Percentiles rank a stretch among this genome's conserved stretches.
These are phyloP conservation scores for Drosophila sucinea DNA, from an alignment of 1,140 invertebrate genomes.

Conservation along the genomic window DNA sequence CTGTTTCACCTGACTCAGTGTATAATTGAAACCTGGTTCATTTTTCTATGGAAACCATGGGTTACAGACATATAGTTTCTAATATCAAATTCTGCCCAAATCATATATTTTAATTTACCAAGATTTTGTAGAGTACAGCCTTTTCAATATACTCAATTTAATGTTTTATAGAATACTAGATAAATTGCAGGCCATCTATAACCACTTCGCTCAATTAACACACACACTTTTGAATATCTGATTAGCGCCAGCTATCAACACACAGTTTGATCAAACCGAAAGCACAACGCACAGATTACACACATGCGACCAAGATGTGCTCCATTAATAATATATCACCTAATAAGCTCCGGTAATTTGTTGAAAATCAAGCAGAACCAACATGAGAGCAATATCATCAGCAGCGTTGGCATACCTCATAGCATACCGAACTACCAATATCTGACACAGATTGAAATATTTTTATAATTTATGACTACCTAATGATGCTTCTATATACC, in stretches of 20 bases:
- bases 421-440: constrained; percentile 64
- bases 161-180: neutral
- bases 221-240: neutral
- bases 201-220: constrained; percentile 32
- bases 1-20: no score
- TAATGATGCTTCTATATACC: constrained; percentile 28
- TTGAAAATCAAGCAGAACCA: constrained; percentile 58
- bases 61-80: neutral
- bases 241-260: constrained; percentile 44
- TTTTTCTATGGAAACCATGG: no score
- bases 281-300: neutral
- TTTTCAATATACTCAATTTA: neutral
- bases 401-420: constrained; percentile 55
- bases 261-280: constrained; percentile 45
- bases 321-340: constrained; percentile 65
- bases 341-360: constrained; percentile 71
- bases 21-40: no score
- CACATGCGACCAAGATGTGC: constrained; percentile 11
- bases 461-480: constrained; percentile 80
- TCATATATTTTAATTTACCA: neutral
- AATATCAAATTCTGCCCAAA: neutral
- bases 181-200: neutral
- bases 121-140: no score
- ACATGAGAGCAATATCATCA: constrained; percentile 15
- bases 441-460: constrained; percentile 77